Evolutionary conservation across 2,797 vertebrate genomes (phyloP), one percentile per base, ranked within the genome.

Genomic region (Mionectes olivaceus): DNA sequence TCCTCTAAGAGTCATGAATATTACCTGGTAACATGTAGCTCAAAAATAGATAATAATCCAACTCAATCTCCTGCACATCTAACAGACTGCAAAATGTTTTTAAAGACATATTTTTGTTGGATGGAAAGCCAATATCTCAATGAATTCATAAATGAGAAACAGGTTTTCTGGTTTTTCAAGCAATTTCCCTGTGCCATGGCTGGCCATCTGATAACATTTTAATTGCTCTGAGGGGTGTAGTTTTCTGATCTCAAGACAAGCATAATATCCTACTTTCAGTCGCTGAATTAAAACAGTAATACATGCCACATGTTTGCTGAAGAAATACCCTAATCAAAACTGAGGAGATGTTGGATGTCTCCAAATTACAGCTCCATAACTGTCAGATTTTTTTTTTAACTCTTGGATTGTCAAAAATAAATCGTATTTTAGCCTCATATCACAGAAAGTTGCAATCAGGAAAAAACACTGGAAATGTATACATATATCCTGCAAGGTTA

Each of bases 121-220:
- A 63, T 60, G 59, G n/a, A 90, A 79, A 83, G 43, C 46, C 35
- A 24, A 10, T 88, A 70, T 19, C 76, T 91, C 76, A 50, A 27
- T 86, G 69, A 43, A 86, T 83, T 81, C 28, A 32, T 78, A 75
- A 85, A 94, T 68, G 30, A 43, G n/a, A 91, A 94, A 33, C 79
- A 78, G 60, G 18, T 28, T 71, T 81, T 68, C 46, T 85, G 56
- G 70, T 21, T 89, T 89, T 87, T 74, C 50, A 83, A 81, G 53
- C 39, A 25, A 61, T 87, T 89, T 91, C 39, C 49, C 25, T 75
- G n/a, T 80, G 79, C 88, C n/a, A 7, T 50, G 53, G 28, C 46
- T 50, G 53, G 28, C 46, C 50, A 75, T 81, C 73, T 90, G 89
- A 93, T 92, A 87, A 91, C 56, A 85, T 85, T 67, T 74, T 71